Base-by-base conservation (phyloP, 2,888 invertebrate species). In the Pachliopta kotzebuea region DNA sequence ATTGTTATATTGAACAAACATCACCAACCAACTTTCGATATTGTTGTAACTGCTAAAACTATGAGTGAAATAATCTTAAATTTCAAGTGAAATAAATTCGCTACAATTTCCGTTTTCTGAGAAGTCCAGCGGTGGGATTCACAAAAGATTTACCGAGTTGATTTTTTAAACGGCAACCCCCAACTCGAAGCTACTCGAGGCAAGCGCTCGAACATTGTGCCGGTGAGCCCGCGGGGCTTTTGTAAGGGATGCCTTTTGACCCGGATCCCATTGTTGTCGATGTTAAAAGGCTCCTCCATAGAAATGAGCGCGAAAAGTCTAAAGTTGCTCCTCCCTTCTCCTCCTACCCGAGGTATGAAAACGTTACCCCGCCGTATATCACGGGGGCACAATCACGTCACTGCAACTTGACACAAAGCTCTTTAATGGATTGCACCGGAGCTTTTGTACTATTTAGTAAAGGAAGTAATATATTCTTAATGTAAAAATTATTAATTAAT, bases 161-260 rank as follows among this genome's bases (percentile, higher is more conserved):
- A 65, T 72, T 73, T 71, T 74, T 72, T 68, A 71, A 68, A 69
- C 70, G 67, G 70, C 57, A 50, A 61, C 60, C 65, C 61, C 68
- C 67, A 71, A 72, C 71, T 72, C 70, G 71, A 71, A 70, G 72
- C 71, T 68, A 69, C 73, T 74, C 68, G 67, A 72, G 71, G 67
- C 69, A 68, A 73, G 71, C 69, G 72, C 70, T 59, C 65, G 73
- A 72, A 76, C 75, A 74, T 62, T 66, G 65, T 59, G 62, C 62
- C 58, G 66, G 52, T 74, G 71, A 69, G 74, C 67, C 69, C 63
- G 65, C 68, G 68, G 66, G 69, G 74, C 74, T 70, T 72, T 76
- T 76, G 75, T 74, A 71, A 72, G 74, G 71, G 67, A 71, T 68
- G 73, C 70, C 73, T 74, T 75, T 75, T 75, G 75, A 75, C 75